A percentile compares a stretch with the other conserved stretches of the same genome.
Evolutionary conservation across 1,140 invertebrate species (phyloP).

Genomic region (Drosophila nasuta): DNA sequence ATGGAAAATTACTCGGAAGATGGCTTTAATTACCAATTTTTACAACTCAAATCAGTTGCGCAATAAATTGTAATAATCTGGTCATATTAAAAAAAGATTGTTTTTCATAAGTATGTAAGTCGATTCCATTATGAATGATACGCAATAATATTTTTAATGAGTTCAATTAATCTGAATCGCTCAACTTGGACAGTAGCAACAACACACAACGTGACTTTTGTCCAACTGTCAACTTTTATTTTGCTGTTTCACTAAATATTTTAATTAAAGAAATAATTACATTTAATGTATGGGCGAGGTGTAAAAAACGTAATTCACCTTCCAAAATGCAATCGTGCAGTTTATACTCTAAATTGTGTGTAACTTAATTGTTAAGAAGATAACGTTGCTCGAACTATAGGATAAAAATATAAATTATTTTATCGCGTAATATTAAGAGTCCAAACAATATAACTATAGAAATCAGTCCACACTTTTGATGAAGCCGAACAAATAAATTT

Average conservation of each 20-base stretch:
- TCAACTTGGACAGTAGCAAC: slow-evolving; percentile 60
- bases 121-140: slow-evolving; percentile 15
- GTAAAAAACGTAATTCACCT: slow-evolving; percentile 35
- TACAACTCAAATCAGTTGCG: neutral
- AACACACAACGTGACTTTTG: slow-evolving; percentile 67
- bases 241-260: slow-evolving; percentile 69
- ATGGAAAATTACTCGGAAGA: too few relatives aligned
- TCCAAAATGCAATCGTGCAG: neutral
- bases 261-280: slow-evolving; percentile 83
- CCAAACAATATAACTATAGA: too few relatives aligned
- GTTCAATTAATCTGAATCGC: slow-evolving; percentile 72
- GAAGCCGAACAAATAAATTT: too few relatives aligned
- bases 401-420: too few relatives aligned
- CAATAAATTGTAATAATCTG: slow-evolving; percentile 7
- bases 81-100: slow-evolving; percentile 25
- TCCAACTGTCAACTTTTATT: slow-evolving; percentile 63
- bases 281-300: slow-evolving; percentile 62
- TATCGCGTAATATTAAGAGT: too few relatives aligned
- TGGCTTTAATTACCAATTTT: too few relatives aligned
- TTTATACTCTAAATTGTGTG: slow-evolving; percentile 1
- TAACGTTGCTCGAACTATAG: too few relatives aligned
- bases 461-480: too few relatives aligned
- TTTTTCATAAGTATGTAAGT: slow-evolving; percentile 32
- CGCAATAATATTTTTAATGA: slow-evolving; percentile 69
- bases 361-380: too few relatives aligned